A percentile compares a stretch with the other conserved stretches of the same genome.
Evolutionary conservation across 2,888 invertebrate species (phyloP).

Genomic region (Rhopalosiphum nymphaeae): DNA sequence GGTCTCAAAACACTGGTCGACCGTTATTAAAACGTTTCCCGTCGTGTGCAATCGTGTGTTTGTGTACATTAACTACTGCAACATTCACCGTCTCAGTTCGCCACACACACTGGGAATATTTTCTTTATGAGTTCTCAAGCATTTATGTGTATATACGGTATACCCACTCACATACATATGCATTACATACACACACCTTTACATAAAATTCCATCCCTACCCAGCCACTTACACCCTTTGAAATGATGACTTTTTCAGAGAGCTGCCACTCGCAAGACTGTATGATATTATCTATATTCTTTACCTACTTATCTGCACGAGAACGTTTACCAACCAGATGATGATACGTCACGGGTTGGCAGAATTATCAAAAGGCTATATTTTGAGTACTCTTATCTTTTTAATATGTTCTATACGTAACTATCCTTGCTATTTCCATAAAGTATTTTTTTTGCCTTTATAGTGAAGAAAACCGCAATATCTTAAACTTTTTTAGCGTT

Average conservation of each 20-base stretch:
- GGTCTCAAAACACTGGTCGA: conserved; percentile 58
- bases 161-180: not conserved
- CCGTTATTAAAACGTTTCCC: conserved; percentile 64
- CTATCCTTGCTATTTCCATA: not conserved
- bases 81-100: conserved; percentile 61
- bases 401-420: not conserved
- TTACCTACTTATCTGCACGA: not conserved
- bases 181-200: not conserved
- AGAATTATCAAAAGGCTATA: conserved; percentile 22
- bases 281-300: conserved; percentile 7
- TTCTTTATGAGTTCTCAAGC: conserved; percentile 61
- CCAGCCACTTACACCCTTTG: not conserved
- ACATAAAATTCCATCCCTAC: not conserved
- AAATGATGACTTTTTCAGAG: conserved; percentile 25
- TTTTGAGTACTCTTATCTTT: conserved; percentile 38
- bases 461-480: not conserved
- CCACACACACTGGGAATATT: conserved; percentile 63
- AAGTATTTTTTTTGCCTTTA: not conserved
- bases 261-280: conserved; percentile 26
- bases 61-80: conserved; percentile 9
- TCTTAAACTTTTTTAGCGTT: not conserved
- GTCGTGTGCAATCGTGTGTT: conserved; percentile 56
- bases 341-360: conserved; percentile 36
- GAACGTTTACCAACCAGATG: conserved; percentile 21
- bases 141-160: not conserved